These are phyloP conservation scores for Pantherophis guttatus DNA, from an alignment of 2,113 vertebrate genomes.

Conservation along the genomic window DNA sequence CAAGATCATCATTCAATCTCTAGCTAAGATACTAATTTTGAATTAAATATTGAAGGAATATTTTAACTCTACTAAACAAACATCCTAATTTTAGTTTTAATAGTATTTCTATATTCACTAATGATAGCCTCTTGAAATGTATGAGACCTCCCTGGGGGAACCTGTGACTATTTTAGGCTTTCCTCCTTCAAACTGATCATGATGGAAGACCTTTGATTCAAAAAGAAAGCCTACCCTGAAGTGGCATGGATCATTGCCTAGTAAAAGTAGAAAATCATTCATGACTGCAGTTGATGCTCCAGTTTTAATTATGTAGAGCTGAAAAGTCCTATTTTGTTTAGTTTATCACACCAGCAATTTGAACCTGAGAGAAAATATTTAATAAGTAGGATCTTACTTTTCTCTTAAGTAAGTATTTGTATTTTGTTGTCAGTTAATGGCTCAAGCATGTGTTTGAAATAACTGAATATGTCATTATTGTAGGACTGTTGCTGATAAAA, in stretches of 20 bases:
- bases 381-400: background rate
- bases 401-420: background rate
- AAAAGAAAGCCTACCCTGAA: background rate
- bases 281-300: background rate
- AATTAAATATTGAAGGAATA: background rate
- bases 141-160: background rate
- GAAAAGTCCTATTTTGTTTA: background rate
- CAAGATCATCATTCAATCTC: background rate
- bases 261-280: background rate
- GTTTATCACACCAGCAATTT: background rate
- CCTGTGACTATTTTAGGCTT: background rate
- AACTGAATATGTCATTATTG: background rate
- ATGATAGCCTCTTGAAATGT: background rate
- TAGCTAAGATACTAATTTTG: background rate
- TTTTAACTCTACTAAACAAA: background rate
- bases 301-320: background rate
- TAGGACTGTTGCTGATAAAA: constrained; percentile 80
- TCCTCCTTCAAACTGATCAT: background rate
- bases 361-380: background rate
- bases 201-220: background rate
- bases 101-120: background rate
- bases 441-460: background rate
- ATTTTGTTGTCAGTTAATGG: background rate
- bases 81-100: background rate
- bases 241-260: background rate